phyloP scores from a whole-genome alignment of 2,888 invertebrate species.

The Drosophila imparisetae region DNA sequence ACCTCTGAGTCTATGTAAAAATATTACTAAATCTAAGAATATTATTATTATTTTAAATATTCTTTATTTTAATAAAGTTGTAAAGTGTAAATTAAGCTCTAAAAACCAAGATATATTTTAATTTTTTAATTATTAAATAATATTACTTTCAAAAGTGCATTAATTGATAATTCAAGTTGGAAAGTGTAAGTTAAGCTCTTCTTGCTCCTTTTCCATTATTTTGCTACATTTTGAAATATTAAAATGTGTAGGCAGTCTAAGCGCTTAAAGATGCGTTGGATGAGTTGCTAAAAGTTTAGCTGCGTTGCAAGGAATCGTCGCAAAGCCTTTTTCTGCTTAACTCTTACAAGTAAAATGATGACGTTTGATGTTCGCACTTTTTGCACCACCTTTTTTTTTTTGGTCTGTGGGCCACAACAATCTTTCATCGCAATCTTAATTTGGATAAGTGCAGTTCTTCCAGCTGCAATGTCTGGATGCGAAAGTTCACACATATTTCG shows the following conservation, averaged over 20 bases:
- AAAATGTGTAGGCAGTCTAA: not conserved
- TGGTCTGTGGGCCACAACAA: constrained; percentile 11
- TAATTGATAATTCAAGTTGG: not conserved
- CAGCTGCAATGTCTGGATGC: constrained; percentile 42
- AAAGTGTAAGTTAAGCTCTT: not conserved
- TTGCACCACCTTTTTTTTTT: not conserved
- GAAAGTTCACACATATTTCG: constrained; percentile 55
- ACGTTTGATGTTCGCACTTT: constrained; percentile 41
- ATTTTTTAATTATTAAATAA: too few relatives aligned
- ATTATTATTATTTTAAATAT: not conserved
- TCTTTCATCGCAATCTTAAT: constrained; percentile 63
- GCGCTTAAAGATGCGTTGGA: not conserved
- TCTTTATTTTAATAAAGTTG: not conserved
- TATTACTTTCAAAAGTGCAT: too few relatives aligned
- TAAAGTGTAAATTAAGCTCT: not conserved
- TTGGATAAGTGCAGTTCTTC: constrained; percentile 68
- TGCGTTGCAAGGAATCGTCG: not conserved
- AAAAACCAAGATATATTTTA: too few relatives aligned
- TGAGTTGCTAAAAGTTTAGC: not conserved
- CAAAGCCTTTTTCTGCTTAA: not conserved
- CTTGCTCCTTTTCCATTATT: not conserved
- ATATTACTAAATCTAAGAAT: not conserved
- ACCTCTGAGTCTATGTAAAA: not conserved
- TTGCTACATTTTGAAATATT: not conserved
- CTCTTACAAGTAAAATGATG: constrained; percentile 41